Evolutionary conservation across 2,113 vertebrate genomes (phyloP).

Genomic region (Haemorhous mexicanus): DNA sequence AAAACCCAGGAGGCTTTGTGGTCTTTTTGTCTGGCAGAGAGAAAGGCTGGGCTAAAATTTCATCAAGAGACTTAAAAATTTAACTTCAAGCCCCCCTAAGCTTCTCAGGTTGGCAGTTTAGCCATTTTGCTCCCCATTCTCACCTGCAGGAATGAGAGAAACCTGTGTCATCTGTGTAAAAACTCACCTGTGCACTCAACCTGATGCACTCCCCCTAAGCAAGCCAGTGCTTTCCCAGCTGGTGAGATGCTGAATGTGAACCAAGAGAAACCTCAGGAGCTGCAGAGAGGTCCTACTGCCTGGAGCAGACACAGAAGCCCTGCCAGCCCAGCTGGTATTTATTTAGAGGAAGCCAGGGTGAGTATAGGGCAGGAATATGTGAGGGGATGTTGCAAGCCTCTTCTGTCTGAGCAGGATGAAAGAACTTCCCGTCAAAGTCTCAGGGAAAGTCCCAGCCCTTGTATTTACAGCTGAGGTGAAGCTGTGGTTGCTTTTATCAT

Average conservation of each 20-base stretch:
- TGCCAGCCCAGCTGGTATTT: background rate
- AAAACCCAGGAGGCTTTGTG: background rate
- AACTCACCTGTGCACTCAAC: conserved; percentile 31
- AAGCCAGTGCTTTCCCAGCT: background rate
- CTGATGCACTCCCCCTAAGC: background rate
- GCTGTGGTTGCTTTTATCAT: conserved; percentile 1
- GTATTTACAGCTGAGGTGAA: conserved; percentile 9
- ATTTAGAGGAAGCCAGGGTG: background rate
- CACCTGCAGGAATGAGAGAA: background rate
- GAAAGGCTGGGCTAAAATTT: background rate
- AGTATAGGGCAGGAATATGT: background rate
- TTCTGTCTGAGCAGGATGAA: background rate
- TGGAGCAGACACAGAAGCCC: background rate
- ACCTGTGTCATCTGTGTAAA: background rate
- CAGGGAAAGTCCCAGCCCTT: conserved; percentile 49
- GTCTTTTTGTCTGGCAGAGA: background rate
- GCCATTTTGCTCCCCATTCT: background rate
- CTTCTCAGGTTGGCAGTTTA: background rate
- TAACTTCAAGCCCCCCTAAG: background rate
- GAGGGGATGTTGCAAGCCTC: conserved; percentile 38
- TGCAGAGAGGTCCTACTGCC: background rate
- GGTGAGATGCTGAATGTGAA: background rate
- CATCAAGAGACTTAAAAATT: background rate
- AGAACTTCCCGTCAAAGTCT: conserved; percentile 19
- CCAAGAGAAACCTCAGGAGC: background rate